Percentiles rank a stretch among this genome's conserved stretches.
Conservation (phyloP, 2,113 vertebrate species). For the Gopherus flavomarginatus region DNA sequence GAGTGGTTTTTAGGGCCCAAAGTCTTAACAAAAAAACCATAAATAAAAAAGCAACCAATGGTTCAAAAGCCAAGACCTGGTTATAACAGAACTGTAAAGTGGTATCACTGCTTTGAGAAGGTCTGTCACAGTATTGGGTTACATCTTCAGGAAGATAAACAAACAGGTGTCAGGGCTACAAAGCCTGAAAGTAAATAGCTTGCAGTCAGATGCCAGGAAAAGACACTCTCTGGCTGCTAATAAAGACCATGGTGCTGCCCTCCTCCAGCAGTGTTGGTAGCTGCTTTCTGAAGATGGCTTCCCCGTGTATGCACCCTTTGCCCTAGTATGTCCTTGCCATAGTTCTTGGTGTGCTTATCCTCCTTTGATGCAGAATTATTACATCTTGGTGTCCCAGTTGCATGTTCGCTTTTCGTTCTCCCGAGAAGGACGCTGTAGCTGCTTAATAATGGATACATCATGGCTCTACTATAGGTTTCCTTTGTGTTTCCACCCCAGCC, state of each 20-base stretch:
- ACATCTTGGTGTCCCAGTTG: background rate
- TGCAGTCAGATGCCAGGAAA: background rate
- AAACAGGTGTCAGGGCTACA: background rate
- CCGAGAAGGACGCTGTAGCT: conserved; percentile 17
- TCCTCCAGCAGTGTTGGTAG: background rate
- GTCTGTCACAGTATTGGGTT: conserved; percentile 45
- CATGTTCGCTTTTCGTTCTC: background rate
- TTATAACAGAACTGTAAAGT: conserved; percentile 4
- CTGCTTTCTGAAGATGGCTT: background rate
- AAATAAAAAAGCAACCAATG: background rate
- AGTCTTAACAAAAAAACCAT: background rate
- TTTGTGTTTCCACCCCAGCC: conserved; percentile 42
- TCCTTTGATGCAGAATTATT: conserved; percentile 30
- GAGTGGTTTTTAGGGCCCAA: background rate
- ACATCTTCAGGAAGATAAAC: conserved; percentile 40
- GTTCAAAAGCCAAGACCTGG: conserved; percentile 9
- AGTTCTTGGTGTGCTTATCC: background rate
- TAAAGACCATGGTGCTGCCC: background rate
- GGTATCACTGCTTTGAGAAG: conserved; percentile 5
- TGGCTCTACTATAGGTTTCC: conserved; percentile 43
- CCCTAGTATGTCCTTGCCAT: background rate
- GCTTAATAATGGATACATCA: conserved; percentile 57
- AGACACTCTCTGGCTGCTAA: conserved; percentile 7
- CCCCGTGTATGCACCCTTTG: background rate
- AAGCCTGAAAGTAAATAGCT: background rate